Percentiles rank a stretch among this genome's conserved stretches.
phyloP scores from a whole-genome alignment of 2,797 vertebrate species.

The Acridotheres tristis region DNA sequence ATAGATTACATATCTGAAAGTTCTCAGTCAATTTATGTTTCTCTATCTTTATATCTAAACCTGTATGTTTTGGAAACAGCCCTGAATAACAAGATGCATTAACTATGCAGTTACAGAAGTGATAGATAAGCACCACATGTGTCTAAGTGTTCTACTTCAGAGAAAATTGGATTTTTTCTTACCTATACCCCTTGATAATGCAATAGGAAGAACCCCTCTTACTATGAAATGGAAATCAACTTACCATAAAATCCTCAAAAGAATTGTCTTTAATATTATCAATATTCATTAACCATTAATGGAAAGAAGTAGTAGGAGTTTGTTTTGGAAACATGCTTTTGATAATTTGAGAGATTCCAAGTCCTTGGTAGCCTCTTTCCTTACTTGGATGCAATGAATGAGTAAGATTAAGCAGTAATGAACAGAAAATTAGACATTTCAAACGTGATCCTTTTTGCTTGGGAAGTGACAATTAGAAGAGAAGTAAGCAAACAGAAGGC shows the following conservation, averaged over 20 bases:
- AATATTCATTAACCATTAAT: neutral
- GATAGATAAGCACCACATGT: neutral
- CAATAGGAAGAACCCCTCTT: neutral
- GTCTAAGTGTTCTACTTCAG: neutral
- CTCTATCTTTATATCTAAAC: neutral
- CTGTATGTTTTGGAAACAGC: neutral
- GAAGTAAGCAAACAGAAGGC: neutral
- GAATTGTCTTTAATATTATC: neutral
- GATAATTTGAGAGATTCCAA: neutral
- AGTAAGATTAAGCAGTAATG: neutral
- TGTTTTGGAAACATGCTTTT: neutral
- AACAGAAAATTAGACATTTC: neutral
- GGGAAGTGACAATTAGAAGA: neutral
- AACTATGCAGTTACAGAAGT: slow-evolving; percentile 8
- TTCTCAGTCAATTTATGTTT: neutral
- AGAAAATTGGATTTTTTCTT: neutral
- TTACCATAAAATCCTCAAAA: neutral
- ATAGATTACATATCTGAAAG: slow-evolving; percentile 50
- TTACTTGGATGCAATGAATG: neutral
- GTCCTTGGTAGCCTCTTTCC: neutral
- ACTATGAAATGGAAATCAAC: neutral
- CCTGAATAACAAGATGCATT: neutral
- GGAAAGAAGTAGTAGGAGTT: neutral
- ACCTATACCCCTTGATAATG: neutral
- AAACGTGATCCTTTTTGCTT: neutral